Base-by-base conservation (phyloP, 2,113 vertebrate genomes). In the Chionis minor region DNA sequence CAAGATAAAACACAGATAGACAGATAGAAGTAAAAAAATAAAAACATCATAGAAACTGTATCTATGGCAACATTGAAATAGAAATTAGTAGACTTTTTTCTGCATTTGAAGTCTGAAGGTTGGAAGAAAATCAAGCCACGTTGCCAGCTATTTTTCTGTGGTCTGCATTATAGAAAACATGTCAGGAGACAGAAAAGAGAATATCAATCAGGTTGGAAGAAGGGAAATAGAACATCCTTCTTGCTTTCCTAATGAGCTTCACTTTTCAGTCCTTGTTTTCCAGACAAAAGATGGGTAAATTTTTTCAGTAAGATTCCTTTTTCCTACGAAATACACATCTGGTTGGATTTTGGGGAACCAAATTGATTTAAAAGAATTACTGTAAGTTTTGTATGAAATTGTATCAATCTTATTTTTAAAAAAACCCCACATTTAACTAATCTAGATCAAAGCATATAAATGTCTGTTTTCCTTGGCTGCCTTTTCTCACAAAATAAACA, bases 41-140 rank as follows among this genome's bases (percentile, higher is more conserved):
- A 95, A 91, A 91, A 69, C 32, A 91, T 78, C 83, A 88, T 30
- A 89, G 86, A 94, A 86, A 81, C 65, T 69, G 92, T 95, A 93
- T 91, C 92, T 94, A 95, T 96, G 91, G 95, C 63, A 94, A 94
- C 94, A 82, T 56, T 61, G 90, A 96, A 91, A 91, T 27, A 94
- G 83, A 97, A 96, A 95, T 97, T 96, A 96, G 84, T 82, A 95
- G 90, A 91, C 61, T 89, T 94, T 90, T 83, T 87, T 73, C 83
- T 69, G 28, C 38, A 72, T 71, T 66, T 94, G 86, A 97, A 91
- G 61, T 79, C 80, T 96, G 92, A 89, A 90, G 88, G 77, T 45
- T 94, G 81, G 73, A 92, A 81, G 73, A 87, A 92, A 95, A 95
- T 83, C 92, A 97, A 92, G 69, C 42, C 61, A 81, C 49, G 51